Percentiles rank a stretch among this genome's conserved stretches.
phyloP scores from a whole-genome alignment of 2,888 invertebrate genomes.

The Lordiphosa fenestrarum region DNA sequence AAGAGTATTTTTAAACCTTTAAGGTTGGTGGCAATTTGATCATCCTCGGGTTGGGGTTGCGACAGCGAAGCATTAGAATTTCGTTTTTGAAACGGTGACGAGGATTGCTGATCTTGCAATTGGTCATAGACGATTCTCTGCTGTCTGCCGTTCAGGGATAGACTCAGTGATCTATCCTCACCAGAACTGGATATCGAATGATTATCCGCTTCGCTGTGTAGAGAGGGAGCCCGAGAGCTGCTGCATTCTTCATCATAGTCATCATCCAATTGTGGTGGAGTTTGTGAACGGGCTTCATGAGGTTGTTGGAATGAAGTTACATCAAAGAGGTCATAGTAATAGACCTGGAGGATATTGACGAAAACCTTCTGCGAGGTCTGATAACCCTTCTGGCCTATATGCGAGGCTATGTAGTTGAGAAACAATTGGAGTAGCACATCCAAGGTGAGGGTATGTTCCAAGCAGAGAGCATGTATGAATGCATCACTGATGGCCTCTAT shows the following conservation, averaged over 20 bases:
- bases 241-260: conserved; percentile 67
- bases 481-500: conserved; percentile 79
- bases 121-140: conserved; percentile 75
- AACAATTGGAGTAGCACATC: conserved; percentile 82
- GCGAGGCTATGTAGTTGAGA: conserved; percentile 85
- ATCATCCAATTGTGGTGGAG: conserved; percentile 69
- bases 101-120: conserved; percentile 64
- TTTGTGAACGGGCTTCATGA: conserved; percentile 67
- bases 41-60: conserved; percentile 53
- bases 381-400: conserved; percentile 83
- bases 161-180: conserved; percentile 61
- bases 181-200: conserved; percentile 73
- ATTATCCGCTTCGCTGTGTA: conserved; percentile 74
- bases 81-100: conserved; percentile 63
- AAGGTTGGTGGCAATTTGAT: conserved; percentile 65
- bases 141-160: conserved; percentile 50
- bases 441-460: conserved; percentile 76
- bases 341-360: conserved; percentile 81
- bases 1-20: conserved; percentile 84
- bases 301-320: conserved; percentile 67
- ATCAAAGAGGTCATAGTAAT: conserved; percentile 80
- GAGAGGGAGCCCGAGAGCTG: conserved; percentile 67
- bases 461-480: conserved; percentile 77
- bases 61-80: conserved; percentile 69
- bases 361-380: conserved; percentile 81